Base-by-base conservation (phyloP, 2,888 invertebrate genomes). In the Nasonovia ribisnigri region DNA sequence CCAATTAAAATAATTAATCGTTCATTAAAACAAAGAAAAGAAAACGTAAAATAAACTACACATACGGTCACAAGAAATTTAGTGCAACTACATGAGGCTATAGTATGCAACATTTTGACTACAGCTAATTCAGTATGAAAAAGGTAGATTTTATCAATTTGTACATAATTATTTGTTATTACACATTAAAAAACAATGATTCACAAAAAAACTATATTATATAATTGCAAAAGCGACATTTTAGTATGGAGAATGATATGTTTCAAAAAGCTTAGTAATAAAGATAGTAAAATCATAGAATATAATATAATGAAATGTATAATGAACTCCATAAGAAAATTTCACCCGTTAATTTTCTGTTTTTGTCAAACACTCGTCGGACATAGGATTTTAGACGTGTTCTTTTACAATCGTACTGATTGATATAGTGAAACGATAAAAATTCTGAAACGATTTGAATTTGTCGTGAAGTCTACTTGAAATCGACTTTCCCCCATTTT, bases 1-100 rank as follows among this genome's bases (percentile, higher is more conserved):
- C 86, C 43, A 43, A 57, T 91, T 91, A 91, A 91, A 91, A 91
- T 91, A 91, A 91, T 84, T 86, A 91, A 57, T 57, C 24, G 57
- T 60, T 24, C 54, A 42, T 91, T 91, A 57, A 91, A 91, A 84
- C n/a, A 86, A 91, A 86, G 57, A 86, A 84, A 91, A 84, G 42
- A 88, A n/a, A 54, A 51, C 36, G 20, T 54, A 42, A 88, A 88
- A 88, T 54, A 88, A 88, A 88, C 88, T n/a, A 60, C 10, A 46
- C 60, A 67, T 24, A 46, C 67, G n/a, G 46, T 90, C 24, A 46
- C 36, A n/a, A 48, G 36, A 77, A 67, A 36, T 51, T 20, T 51
- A 46, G 48, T 26, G 10, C 10, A 77, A 90, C 36, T 46, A 90
- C 24, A 48, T 11, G 8, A 26, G 4, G 1, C 8, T 43, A 11